Evolutionary conservation across 2,797 vertebrate genomes (phyloP), one percentile per base, ranked within the genome.

Genomic region (Enteromius radiatus): DNA sequence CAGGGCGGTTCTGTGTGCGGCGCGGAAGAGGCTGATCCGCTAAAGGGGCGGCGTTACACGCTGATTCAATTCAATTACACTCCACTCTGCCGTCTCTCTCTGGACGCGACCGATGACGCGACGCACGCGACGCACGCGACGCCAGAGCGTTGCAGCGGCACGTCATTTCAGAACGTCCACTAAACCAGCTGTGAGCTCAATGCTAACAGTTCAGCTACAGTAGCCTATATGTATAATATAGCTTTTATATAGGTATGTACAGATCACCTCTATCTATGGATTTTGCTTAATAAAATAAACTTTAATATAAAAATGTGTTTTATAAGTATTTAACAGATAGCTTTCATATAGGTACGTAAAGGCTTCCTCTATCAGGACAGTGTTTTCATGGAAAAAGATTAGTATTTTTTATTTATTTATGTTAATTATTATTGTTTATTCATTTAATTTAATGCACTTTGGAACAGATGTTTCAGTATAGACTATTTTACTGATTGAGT

Each of bases 41-140:
- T 88, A 83, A 92, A 90, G 90, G 93, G 94, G 94, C 92, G 94
- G 93, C 28, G 92, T 92, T 90, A 85, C 76, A 78, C 84, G 84
- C 90, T 92, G 93, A 94, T 93, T 94, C 92, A 93, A 93, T 94
- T 93, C 93, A 94, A 94, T 92, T 92, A 92, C 86, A 84, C 84
- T 84, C 49, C 78, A 63, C 78, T 82, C 82, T 77, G 76, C 69
- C 75, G 43, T 70, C 74, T 69, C 63, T 82, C 81, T 78, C 74
- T 86, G 17, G 59, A 77, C 63, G 63, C 70, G 45, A 8, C 43
- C 11, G 70, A 19, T 73, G 23, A 69, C 67, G 41, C 76, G 61
- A 47, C 59, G 76, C 59, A 69, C 67, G 41, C 76, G 61, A 47
- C 59, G 76, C 59, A 26, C 73, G 52, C 73, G 52, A 0, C 73